Conservation (phyloP, 2,113 vertebrate genomes). For the Eclectus roratus region DNA sequence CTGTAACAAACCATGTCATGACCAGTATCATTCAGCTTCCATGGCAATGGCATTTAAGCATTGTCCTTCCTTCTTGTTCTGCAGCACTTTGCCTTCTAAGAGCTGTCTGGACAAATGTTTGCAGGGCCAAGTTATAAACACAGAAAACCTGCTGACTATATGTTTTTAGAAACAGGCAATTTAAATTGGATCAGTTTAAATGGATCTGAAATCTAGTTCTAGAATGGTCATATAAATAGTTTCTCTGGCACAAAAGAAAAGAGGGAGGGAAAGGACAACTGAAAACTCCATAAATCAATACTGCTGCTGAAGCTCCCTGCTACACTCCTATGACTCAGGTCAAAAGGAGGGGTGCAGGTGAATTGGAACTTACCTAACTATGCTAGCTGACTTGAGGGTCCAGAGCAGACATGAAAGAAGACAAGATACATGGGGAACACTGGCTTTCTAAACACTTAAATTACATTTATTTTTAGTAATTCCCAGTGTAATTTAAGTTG, state of each 20-base stretch:
- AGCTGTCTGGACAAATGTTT: neutral
- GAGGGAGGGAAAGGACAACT: neutral
- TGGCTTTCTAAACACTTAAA: neutral
- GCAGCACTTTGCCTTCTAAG: neutral
- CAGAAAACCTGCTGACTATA: neutral
- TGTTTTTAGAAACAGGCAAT: neutral
- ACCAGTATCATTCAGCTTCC: neutral
- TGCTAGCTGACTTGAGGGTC: neutral
- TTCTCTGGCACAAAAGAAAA: neutral
- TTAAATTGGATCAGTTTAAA: neutral
- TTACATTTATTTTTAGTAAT: neutral
- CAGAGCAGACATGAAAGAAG: neutral
- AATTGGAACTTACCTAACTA: neutral
- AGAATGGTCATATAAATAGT: neutral
- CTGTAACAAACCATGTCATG: neutral
- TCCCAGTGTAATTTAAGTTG: neutral
- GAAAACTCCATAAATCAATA: neutral
- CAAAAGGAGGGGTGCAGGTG: neutral
- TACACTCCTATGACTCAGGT: neutral
- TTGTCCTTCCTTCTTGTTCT: neutral
- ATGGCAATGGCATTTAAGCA: constrained; percentile 14
- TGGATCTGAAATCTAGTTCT: neutral
- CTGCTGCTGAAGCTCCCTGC: neutral
- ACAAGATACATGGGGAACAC: neutral
- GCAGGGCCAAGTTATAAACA: neutral